Base-by-base conservation (phyloP, 2,113 vertebrate genomes). In the Pontoporia blainvillei region DNA sequence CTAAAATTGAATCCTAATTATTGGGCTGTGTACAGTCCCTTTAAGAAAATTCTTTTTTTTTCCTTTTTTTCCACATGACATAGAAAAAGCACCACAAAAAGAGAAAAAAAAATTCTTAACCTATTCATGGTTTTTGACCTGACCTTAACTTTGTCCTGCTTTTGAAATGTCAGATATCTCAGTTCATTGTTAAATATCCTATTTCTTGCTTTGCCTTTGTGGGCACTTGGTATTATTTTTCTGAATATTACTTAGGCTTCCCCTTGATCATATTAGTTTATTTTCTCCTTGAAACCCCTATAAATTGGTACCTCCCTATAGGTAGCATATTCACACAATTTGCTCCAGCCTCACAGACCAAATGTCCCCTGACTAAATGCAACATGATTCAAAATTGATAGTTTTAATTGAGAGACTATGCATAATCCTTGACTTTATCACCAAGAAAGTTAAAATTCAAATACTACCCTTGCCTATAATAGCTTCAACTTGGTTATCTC, bases 381-480 rank as follows among this genome's bases (percentile, higher is more conserved):
- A 72, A 72, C 29, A 31, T 44, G 67, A 91, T 93, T 95, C 71
- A 69, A 91, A 67, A 85, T 18, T 83, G 27, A 61, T 52, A 59
- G 20, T 46, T 85, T 20, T 88, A 71, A 91, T 83, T 79, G 54
- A 92, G 61, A 94, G 36, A 69, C 9, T 86, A 15, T 64, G 2
- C 41, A 62, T 54, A 95, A 85, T 89, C 90, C 17, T 93, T 95
- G 25, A 85, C 61, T 85, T 44, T 72, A 93, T 66, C 14, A 69
- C 0, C 8, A 85, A 89, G 31, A 61, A 94, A 93, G 96, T 91
- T 61, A 31, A 86, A 90, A 94, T 57, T 79, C 39, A 86, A 29
- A 41, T 84, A 79, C 12, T 36, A 49, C n/a, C 34, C 23, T 94
- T 20, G 31, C 29, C 82, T 59, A 5, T 71, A 71, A 81, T 54